phyloP scores from a whole-genome alignment of 1,140 invertebrate species.

The Phocides pigmalion region DNA sequence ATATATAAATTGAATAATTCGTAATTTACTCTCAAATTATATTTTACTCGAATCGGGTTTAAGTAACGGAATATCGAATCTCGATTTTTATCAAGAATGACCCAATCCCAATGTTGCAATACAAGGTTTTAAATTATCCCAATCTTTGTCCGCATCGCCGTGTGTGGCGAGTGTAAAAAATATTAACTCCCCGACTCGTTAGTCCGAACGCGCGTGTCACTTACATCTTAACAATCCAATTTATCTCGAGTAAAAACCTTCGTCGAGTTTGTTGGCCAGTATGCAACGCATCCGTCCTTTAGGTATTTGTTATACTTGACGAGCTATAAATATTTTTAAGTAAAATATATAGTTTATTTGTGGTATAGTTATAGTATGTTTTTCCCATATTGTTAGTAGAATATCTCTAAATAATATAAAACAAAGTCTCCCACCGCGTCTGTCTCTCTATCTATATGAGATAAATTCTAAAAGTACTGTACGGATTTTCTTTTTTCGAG shows the following conservation, averaged over 20 bases:
- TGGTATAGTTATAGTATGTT: too few relatives aligned
- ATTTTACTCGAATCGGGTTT: too few relatives aligned
- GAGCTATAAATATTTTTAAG: neutral
- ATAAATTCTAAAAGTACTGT: too few relatives aligned
- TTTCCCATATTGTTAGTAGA: too few relatives aligned
- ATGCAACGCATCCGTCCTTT: conserved; percentile 3
- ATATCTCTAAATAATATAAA: too few relatives aligned
- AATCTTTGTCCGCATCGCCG: conserved; percentile 20
- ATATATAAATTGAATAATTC: too few relatives aligned
- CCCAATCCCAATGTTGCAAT: neutral
- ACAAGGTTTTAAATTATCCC: conserved; percentile 13
- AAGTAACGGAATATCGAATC: neutral
- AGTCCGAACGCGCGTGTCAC: conserved; percentile 28
- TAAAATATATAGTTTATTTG: too few relatives aligned
- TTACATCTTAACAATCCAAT: conserved; percentile 45
- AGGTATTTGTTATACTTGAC: neutral
- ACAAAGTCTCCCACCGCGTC: too few relatives aligned
- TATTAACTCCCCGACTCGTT: conserved; percentile 13
- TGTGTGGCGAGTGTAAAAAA: conserved; percentile 27
- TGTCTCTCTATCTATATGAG: too few relatives aligned
- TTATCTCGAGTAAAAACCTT: conserved; percentile 38
- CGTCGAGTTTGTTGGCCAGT: conserved; percentile 8
- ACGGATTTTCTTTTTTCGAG: too few relatives aligned
- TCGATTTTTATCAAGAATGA: neutral
- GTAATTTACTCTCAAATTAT: too few relatives aligned